Evolutionary conservation across 2,113 vertebrate genomes (phyloP), one percentile per base, ranked within the genome.

Genomic region (Ibidorhyncha struthersii): DNA sequence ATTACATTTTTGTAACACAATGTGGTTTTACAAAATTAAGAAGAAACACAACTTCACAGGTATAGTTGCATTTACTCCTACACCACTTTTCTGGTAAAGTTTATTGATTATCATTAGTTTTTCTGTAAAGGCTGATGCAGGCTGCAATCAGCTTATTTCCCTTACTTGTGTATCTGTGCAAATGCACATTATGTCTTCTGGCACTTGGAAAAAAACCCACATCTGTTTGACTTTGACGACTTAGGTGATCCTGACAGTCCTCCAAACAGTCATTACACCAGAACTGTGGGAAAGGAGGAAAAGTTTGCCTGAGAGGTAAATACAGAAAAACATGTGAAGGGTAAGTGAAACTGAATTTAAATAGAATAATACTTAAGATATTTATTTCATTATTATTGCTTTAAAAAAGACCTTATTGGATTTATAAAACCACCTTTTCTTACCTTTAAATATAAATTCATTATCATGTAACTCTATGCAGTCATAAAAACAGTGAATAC

Each of bases 301-400:
- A 89, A 62, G 26, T 30, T 69, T 84, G 25, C 29, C n/a, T 23
- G 8, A n/a, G 18, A 70, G 3, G 6, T 66, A 71, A 76, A 61
- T 45, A 78, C 74, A 82, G 12, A 77, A 74, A 96, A 96, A 83
- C 18, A 18, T 38, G 1, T 63, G 69, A 97, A 92, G 53, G 12
- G 8, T 78, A 93, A 94, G 43, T 55, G 55, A 77, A 96, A 92
- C 45, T 93, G 62, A 94, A 19, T 82, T 95, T 88, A 56, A 97
- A 40, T 50, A 74, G n/a, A 82, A 87, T 70, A 47, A 78, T 62
- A 86, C 32, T 21, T 53, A 61, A 41, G 8, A 12, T 29, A 90
- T 73, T 90, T 62, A 69, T 89, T 72, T 84, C 41, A 38, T 56
- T 74, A 27, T 89, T 96, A 74, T 69, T 61, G 2, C 9, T 69